Evolutionary conservation across 92 coral and sea anemone genomes (phyloP), one percentile per base, ranked within the genome.

Genomic region (Porites rus): DNA sequence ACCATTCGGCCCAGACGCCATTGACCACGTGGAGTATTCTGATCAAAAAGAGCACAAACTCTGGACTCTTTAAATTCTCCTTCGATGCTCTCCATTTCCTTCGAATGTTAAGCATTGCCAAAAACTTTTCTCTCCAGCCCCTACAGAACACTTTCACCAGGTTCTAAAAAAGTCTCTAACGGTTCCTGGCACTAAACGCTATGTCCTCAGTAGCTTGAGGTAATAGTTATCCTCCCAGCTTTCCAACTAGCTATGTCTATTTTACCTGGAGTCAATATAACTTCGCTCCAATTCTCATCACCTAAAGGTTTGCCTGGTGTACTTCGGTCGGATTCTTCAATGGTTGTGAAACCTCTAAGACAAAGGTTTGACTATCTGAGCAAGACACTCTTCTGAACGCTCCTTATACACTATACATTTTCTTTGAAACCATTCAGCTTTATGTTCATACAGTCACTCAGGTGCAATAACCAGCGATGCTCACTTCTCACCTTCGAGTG

Each of bases 391-490:
- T 10, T 69, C 76, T 10, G 84, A 86, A 20, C 82, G 61, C 10
- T 76, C 77, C 54, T 75, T 70, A 31, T 58, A 13, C 31, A 10
- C 25, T 10, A 58, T 2, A 3, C 75, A 7, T 72, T 86, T 86
- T 22, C 76, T 51, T 31, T 60, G 72, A 46, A 87, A 83, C 94
- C 90, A 92, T n/a, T 17, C 54, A 9, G 84, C 88, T 71, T 81
- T 79, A 0, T 80, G 24, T 38, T 86, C 72, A 65, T 74, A 86
- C 51, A 92, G 84, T 65, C 89, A 92, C 21, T 65, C 91, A 18
- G 89, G 95, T n/a, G 93, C 89, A 12, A 58, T 52, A 85, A 84
- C 87, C 93, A 92, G 5, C 91, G 72, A 74, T 91, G 87, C 1
- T 82, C 84, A 1, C 80, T 28, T n/a, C 81, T 78, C 88, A 73